phyloP scores from a whole-genome alignment of 2,888 invertebrate genomes.

The Patella ulyssiponensis region DNA sequence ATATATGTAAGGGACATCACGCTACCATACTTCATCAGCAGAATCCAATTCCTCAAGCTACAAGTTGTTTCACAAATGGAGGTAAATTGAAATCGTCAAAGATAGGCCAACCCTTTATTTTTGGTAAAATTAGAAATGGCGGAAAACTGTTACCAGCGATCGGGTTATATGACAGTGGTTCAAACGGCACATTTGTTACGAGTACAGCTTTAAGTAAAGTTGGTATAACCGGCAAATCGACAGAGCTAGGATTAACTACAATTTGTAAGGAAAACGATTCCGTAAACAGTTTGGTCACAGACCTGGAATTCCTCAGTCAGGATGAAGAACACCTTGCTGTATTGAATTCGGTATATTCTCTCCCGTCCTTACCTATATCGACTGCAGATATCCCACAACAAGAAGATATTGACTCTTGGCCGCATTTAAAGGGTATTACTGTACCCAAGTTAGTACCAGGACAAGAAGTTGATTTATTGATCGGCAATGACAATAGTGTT shows the following conservation, averaged over 20 bases:
- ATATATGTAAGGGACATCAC: neutral
- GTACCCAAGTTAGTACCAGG: neutral
- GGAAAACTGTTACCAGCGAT: too few relatives aligned
- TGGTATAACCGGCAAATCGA: too few relatives aligned
- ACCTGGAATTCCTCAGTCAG: too few relatives aligned
- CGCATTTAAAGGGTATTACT: constrained; percentile 12
- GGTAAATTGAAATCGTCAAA: neutral
- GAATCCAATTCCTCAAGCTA: neutral
- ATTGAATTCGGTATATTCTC: too few relatives aligned
- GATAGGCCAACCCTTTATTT: neutral
- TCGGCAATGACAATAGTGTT: constrained; percentile 13
- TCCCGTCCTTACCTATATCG: neutral
- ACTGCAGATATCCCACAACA: neutral
- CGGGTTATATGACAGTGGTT: too few relatives aligned
- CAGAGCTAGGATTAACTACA: too few relatives aligned
- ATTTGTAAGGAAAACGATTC: too few relatives aligned
- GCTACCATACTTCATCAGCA: neutral
- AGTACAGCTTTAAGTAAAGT: too few relatives aligned
- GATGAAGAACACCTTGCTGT: too few relatives aligned
- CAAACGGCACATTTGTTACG: too few relatives aligned
- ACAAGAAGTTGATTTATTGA: constrained; percentile 2
- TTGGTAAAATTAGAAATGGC: too few relatives aligned
- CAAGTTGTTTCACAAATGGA: neutral
- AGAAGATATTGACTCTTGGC: constrained; percentile 15
- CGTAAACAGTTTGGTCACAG: too few relatives aligned